phyloP scores from a whole-genome alignment of 2,113 vertebrate species.

The Ranitomeya imitator region DNA sequence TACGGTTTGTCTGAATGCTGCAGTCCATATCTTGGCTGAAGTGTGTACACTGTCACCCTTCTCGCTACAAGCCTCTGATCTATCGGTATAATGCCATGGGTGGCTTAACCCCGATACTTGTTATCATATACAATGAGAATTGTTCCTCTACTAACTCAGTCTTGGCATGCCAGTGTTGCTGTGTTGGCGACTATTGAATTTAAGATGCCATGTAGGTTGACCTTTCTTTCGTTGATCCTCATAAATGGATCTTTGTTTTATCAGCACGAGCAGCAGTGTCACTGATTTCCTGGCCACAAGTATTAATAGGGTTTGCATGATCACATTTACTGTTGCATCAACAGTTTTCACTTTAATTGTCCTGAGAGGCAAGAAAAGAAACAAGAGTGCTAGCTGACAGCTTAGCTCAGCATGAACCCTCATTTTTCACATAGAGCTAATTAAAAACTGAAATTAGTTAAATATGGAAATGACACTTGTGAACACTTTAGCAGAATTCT shows the following conservation, averaged over 20 bases:
- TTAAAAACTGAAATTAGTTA: conserved; percentile 90
- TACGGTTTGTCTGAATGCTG: neutral
- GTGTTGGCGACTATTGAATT: conserved; percentile 9
- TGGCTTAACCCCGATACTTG: neutral
- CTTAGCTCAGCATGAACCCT: conserved; percentile 81
- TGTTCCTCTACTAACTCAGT: neutral
- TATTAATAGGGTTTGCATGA: conserved; percentile 64
- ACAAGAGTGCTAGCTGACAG: conserved; percentile 79
- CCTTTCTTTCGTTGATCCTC: conserved; percentile 54
- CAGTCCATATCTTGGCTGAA: conserved; percentile 4
- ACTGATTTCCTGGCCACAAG: conserved; percentile 59
- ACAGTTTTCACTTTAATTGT: conserved; percentile 74
- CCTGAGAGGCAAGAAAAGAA: conserved; percentile 83
- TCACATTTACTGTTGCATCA: conserved; percentile 70
- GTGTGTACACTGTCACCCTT: neutral
- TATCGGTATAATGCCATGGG: conserved; percentile 30
- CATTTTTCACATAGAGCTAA: conserved; percentile 85
- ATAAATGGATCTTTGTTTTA: conserved; percentile 61
- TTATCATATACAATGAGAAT: neutral
- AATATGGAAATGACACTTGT: conserved; percentile 88
- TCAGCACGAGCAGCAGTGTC: conserved; percentile 55
- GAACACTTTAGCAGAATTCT: conserved; percentile 84
- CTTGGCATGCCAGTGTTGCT: neutral
- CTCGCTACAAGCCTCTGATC: neutral
- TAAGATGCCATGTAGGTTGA: conserved; percentile 26